Evolutionary conservation across 2,797 vertebrate species (phyloP).

Genomic region (Myoxocephalus aenaeus): DNA sequence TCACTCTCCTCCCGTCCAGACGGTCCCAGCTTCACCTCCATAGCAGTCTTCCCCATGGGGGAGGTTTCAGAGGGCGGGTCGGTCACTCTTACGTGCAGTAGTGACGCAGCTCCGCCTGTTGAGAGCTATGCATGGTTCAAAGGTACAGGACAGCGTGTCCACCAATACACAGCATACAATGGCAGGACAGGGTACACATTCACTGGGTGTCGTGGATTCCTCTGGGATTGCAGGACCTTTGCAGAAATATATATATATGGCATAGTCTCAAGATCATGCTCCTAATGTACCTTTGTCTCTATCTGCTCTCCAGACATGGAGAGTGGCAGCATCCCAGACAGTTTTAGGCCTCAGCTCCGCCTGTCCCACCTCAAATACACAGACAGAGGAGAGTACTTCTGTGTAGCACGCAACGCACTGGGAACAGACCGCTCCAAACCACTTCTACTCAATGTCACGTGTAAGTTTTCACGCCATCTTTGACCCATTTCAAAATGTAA

Average conservation of each 20-base stretch:
- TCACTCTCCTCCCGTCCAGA: conserved; percentile 59
- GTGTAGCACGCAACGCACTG: conserved; percentile 83
- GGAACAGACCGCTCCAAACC: conserved; percentile 82
- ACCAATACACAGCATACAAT: neutral
- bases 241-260: neutral
- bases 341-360: conserved; percentile 80
- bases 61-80: conserved; percentile 76
- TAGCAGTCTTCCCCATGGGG: conserved; percentile 65
- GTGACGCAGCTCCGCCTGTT: conserved; percentile 81
- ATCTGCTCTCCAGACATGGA: conserved; percentile 73
- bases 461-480: conserved; percentile 63
- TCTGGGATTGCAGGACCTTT: neutral
- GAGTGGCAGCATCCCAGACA: conserved; percentile 84
- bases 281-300: too few species aligned
- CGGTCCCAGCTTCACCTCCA: conserved; percentile 76
- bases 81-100: conserved; percentile 81
- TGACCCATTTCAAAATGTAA: neutral
- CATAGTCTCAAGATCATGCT: neutral
- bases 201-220: neutral
- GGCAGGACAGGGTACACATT: neutral
- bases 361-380: conserved; percentile 76
- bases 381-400: conserved; percentile 83
- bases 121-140: conserved; percentile 87
- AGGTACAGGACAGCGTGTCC: conserved; percentile 52
- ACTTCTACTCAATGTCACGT: conserved; percentile 81